phyloP scores from a whole-genome alignment of 2,113 vertebrate genomes.

The Nasalis larvatus region DNA sequence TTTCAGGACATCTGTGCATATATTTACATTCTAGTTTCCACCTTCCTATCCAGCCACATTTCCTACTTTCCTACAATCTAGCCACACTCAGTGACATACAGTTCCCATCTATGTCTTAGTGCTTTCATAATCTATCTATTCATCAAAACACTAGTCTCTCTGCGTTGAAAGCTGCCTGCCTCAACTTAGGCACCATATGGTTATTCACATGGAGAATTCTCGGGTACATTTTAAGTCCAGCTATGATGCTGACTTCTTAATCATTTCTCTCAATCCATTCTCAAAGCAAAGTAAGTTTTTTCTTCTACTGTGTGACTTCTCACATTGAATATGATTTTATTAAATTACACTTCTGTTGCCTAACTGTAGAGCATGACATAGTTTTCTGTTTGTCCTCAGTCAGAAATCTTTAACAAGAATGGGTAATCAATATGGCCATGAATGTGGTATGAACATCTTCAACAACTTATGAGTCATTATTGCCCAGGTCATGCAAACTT shows the following conservation, averaged over 20 bases:
- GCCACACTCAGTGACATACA: fast-evolving
- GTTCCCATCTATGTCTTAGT: neutral
- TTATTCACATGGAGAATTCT: neutral
- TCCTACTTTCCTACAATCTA: no score
- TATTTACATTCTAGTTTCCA: neutral
- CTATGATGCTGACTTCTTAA: neutral
- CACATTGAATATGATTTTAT: neutral
- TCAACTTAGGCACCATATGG: neutral
- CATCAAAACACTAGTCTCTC: neutral
- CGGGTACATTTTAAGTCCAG: neutral
- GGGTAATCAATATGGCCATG: neutral
- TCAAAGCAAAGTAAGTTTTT: neutral
- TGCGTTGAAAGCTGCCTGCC: neutral
- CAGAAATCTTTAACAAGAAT: neutral
- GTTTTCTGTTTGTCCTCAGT: neutral
- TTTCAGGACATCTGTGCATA: neutral
- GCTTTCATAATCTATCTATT: neutral
- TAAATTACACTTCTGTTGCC: neutral
- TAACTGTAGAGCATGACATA: neutral
- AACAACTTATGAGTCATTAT: neutral
- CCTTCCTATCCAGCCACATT: neutral
- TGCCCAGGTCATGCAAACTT: neutral
- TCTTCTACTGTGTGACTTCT: neutral
- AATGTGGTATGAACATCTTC: neutral
- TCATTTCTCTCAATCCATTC: neutral